Conservation (phyloP, 2,113 vertebrate genomes). For the Cephalopterus ornatus region DNA sequence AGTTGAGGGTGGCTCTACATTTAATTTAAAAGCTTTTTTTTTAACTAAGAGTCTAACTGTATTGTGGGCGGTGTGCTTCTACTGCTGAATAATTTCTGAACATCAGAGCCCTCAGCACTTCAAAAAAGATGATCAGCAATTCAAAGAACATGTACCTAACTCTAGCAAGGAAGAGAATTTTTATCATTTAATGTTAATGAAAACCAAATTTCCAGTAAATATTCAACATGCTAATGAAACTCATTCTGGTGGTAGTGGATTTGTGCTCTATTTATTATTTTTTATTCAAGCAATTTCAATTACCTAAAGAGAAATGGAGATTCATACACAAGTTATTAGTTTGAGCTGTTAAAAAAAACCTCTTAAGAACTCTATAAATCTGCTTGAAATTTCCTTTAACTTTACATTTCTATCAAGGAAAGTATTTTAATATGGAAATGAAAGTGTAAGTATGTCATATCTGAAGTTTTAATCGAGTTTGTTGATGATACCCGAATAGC, state of each 20-base stretch:
- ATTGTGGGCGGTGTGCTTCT: neutral
- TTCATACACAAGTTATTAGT: neutral
- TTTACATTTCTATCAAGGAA: neutral
- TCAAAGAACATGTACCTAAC: neutral
- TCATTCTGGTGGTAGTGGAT: neutral
- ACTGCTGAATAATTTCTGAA: conserved; percentile 26
- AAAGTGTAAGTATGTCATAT: conserved; percentile 7
- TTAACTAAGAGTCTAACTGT: conserved; percentile 4
- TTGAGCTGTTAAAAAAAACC: neutral
- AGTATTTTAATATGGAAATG: conserved; percentile 32
- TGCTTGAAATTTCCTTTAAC: conserved; percentile 13
- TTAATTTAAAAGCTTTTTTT: conserved; percentile 46
- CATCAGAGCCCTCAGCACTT: neutral
- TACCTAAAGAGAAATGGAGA: neutral
- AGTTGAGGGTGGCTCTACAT: conserved; percentile 36
- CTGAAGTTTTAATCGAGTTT: conserved; percentile 11
- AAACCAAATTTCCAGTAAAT: conserved; percentile 38
- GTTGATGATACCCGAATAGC: neutral
- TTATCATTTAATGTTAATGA: conserved; percentile 56
- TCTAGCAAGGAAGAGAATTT: conserved; percentile 6
- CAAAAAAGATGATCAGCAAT: neutral
- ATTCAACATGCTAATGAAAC: conserved; percentile 39
- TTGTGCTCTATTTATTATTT: conserved; percentile 16
- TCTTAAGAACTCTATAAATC: neutral
- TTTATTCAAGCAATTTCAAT: conserved; percentile 43